Base-by-base conservation (phyloP, 2,113 vertebrate genomes). In the Amblyopsis rosae region DNA sequence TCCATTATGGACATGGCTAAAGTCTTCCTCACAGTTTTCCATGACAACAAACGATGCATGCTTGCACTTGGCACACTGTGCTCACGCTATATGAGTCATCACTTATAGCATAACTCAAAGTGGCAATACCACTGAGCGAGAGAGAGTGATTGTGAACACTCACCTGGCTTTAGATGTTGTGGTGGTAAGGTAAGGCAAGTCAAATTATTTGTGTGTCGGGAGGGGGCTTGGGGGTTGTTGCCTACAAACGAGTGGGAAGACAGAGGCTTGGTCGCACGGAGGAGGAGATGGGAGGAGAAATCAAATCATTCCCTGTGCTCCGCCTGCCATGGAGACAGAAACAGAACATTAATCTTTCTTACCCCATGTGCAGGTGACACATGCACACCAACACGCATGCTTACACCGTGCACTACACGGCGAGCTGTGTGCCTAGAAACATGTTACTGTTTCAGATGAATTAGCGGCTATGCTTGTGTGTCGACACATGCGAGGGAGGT, bases 251-350 rank as follows among this genome's bases (percentile, higher is more conserved):
- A 75, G 80, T 69, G 72, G 73, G 64, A 76, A 78, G 56, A 58
- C 13, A 10, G 33, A 32, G 65, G 17, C 50, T 46, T 51, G 26
- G 33, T 19, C 51, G 56, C 48, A 73, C 75, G 67, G 57, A 73
- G 64, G 71, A 65, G 72, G 72, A 88, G 82, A 85, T 81, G 59
- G 72, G 76, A 88, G 81, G 80, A 85, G 85, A 86, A 88, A 88
- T 89, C 81, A 83, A 88, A 88, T 91, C 86, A 87, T 87, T 89
- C 82, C 87, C 82, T 81, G 74, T 79, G 84, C 84, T 87, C 84
- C 76, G 78, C 79, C 88, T 91, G 88, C 84, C 86, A 88, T 69
- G 68, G 63, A 81, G 72, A 83, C 77, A 74, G 81, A 77, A 77
- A 84, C 73, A 88, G 79, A 81, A 83, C 88, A 91, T 91, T 88